Conservation (phyloP, 1,140 invertebrate genomes). For the Pseudoatta argentina region DNA sequence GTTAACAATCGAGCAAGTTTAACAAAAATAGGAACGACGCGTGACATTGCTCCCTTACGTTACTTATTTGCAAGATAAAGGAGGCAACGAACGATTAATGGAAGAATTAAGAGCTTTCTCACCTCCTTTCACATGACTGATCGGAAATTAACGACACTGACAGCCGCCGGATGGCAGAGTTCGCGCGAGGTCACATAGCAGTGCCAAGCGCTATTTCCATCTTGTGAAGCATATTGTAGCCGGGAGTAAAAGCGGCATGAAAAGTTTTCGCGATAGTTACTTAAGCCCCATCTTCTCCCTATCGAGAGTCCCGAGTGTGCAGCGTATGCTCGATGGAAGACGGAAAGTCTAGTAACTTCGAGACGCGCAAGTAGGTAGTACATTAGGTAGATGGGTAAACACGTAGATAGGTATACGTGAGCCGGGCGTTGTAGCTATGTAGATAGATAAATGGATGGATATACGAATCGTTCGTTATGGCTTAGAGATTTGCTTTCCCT, state of each 20-base stretch:
- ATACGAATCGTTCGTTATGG: slow-evolving; percentile 36
- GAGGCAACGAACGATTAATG: not conserved
- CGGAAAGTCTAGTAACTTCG: slow-evolving; percentile 56
- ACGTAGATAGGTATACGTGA: slow-evolving; percentile 33
- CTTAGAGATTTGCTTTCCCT: not conserved
- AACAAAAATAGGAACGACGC: not conserved
- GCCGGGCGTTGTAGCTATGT: slow-evolving; percentile 7
- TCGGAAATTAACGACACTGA: slow-evolving; percentile 31
- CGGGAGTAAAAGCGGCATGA: slow-evolving; percentile 34
- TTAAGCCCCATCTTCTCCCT: slow-evolving; percentile 40
- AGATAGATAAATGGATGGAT: slow-evolving; percentile 33
- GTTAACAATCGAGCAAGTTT: not conserved
- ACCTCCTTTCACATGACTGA: not conserved
- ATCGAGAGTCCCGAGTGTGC: slow-evolving; percentile 19
- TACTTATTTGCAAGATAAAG: not conserved
- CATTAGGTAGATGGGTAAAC: slow-evolving; percentile 53
- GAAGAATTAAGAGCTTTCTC: slow-evolving; percentile 24
- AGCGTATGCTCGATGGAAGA: slow-evolving; percentile 43
- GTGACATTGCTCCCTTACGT: not conserved
- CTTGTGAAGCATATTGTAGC: slow-evolving; percentile 21
- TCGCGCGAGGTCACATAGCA: not conserved
- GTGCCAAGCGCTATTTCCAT: slow-evolving; percentile 23
- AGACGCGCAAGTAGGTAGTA: slow-evolving; percentile 42
- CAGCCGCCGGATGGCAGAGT: slow-evolving; percentile 1
- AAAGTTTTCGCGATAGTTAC: slow-evolving; percentile 56